Conservation (phyloP, 2,888 invertebrate genomes). For the Dichetophora obliterata region DNA sequence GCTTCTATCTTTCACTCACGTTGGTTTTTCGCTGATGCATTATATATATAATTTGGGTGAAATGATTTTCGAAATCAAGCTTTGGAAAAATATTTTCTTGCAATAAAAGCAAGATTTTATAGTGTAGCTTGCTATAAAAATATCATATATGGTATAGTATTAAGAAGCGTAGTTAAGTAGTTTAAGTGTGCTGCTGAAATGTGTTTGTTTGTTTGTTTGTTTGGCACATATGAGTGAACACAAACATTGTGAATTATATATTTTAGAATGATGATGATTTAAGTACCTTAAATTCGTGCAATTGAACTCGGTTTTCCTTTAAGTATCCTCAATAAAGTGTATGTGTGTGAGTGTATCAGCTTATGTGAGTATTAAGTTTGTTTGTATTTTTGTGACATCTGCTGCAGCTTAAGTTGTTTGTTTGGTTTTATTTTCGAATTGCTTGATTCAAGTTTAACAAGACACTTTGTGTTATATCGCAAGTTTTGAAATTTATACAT, state of each 20-base stretch:
- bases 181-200: no score
- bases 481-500: no score
- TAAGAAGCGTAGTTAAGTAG: no score
- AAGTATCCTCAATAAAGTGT: slow-evolving; percentile 10
- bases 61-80: slow-evolving; percentile 18
- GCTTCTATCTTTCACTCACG: background rate
- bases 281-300: background rate
- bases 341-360: slow-evolving; percentile 20
- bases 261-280: background rate
- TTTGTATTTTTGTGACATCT: slow-evolving; percentile 8
- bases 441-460: slow-evolving; percentile 2
- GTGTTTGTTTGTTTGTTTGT: background rate
- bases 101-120: background rate
- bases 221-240: background rate
- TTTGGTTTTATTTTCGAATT: slow-evolving; percentile 23
- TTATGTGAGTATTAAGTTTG: slow-evolving; percentile 4
- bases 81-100: background rate
- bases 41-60: background rate
- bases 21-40: background rate
- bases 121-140: no score
- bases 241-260: background rate
- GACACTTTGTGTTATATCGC: no score
- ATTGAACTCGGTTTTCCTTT: background rate
- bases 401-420: slow-evolving; percentile 28
- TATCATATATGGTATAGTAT: no score